A percentile compares a stretch with the other conserved stretches of the same genome.
Evolutionary conservation across 2,113 vertebrate species (phyloP).

Genomic region (Saguinus imperator): DNA sequence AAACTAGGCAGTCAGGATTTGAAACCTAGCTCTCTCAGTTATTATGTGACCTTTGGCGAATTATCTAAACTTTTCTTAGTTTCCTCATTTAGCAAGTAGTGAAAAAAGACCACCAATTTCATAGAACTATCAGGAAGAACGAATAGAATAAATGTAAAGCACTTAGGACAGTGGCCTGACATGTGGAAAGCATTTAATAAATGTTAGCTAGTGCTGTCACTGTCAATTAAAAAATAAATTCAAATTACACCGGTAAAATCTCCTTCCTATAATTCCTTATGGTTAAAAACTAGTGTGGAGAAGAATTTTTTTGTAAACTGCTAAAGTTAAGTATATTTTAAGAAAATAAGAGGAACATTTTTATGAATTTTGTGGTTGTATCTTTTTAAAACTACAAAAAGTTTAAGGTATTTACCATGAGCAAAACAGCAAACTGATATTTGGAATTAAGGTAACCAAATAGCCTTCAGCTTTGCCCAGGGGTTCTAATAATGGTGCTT

Average conservation of each 20-base stretch:
- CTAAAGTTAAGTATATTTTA: background rate
- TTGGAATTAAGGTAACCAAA: background rate
- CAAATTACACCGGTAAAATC: background rate
- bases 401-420: background rate
- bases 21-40: background rate
- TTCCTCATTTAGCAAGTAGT: background rate
- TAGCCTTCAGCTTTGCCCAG: background rate
- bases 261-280: background rate
- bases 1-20: background rate
- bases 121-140: background rate
- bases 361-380: background rate
- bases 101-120: background rate
- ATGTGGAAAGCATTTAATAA: background rate
- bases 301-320: background rate
- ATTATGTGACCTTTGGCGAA: background rate
- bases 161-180: background rate
- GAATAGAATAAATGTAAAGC: background rate
- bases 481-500: background rate
- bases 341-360: background rate
- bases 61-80: background rate
- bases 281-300: background rate
- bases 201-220: background rate
- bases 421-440: background rate
- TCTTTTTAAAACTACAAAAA: background rate
- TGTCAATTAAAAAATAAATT: background rate